Percentiles rank a stretch among this genome's conserved stretches.
These are phyloP conservation scores for Podarcis muralis DNA, from an alignment of 2,113 vertebrate species.

Conservation along the genomic window DNA sequence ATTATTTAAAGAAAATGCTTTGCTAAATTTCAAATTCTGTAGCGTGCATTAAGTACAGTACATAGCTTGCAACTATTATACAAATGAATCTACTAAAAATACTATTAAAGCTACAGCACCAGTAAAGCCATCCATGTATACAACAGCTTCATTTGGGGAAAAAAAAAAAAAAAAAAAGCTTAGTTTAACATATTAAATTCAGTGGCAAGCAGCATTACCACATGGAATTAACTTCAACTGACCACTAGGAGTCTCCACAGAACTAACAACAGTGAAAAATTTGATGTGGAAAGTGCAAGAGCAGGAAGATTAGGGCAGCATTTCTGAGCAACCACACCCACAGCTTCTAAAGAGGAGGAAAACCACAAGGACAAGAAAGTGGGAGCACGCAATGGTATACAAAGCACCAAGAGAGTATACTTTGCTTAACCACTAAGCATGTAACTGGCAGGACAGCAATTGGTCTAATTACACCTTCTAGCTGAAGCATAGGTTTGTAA, in stretches of 20 bases:
- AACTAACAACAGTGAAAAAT: not conserved
- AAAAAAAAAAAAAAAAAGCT: not conserved
- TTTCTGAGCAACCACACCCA: not conserved
- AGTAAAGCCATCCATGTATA: not conserved
- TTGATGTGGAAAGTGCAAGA: too few species aligned
- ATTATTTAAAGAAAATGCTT: not conserved
- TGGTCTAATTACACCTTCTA: not conserved
- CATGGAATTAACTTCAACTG: not conserved
- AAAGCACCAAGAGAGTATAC: not conserved
- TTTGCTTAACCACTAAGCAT: not conserved
- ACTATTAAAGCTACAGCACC: too few species aligned
- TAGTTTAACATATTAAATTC: not conserved
- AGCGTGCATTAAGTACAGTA: not conserved
- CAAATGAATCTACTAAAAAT: not conserved
- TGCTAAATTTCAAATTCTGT: not conserved
- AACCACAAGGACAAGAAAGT: not conserved
- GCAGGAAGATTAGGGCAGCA: not conserved
- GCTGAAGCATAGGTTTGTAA: not conserved
- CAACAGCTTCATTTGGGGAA: not conserved
- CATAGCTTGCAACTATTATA: not conserved
- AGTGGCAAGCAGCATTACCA: not conserved
- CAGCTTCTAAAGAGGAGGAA: not conserved
- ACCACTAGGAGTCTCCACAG: slow-evolving; percentile 12
- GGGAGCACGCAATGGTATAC: not conserved
- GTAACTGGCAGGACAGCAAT: not conserved